Evolutionary conservation across 2,113 vertebrate species (phyloP).

Genomic region (Seriola aureovittata): DNA sequence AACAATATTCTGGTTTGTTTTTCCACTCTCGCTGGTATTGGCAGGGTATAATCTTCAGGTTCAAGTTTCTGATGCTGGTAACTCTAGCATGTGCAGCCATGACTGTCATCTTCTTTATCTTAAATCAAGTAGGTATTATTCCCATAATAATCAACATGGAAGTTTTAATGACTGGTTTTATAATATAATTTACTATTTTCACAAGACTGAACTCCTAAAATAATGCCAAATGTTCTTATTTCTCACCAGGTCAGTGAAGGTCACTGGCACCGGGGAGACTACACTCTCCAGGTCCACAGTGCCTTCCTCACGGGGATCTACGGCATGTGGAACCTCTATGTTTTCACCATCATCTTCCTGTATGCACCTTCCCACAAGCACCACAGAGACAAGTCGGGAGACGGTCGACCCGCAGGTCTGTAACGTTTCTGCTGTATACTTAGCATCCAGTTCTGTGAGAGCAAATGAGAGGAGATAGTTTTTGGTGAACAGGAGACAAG

Average conservation of each 20-base stretch:
- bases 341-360: conserved; percentile 65
- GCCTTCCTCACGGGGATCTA: conserved; percentile 62
- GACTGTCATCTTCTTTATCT: conserved; percentile 55
- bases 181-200: background rate
- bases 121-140: conserved; percentile 48
- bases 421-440: background rate
- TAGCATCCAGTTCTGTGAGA: background rate
- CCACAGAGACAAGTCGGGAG: background rate
- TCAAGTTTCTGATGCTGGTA: conserved; percentile 63
- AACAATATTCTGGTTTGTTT: background rate
- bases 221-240: background rate
- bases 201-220: background rate
- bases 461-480: background rate
- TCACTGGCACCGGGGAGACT: conserved; percentile 49
- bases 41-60: conserved; percentile 61
- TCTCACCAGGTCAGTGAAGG: conserved; percentile 48
- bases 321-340: conserved; percentile 66
- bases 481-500: background rate
- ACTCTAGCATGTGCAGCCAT: conserved; percentile 58
- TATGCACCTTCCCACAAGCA: conserved; percentile 61
- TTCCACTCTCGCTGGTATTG: background rate
- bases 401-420: conserved; percentile 28
- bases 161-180: background rate
- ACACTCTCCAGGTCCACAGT: conserved; percentile 56
- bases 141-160: background rate